phyloP scores from a whole-genome alignment of 2,797 vertebrate genomes.

The Molossus alvarezi region DNA sequence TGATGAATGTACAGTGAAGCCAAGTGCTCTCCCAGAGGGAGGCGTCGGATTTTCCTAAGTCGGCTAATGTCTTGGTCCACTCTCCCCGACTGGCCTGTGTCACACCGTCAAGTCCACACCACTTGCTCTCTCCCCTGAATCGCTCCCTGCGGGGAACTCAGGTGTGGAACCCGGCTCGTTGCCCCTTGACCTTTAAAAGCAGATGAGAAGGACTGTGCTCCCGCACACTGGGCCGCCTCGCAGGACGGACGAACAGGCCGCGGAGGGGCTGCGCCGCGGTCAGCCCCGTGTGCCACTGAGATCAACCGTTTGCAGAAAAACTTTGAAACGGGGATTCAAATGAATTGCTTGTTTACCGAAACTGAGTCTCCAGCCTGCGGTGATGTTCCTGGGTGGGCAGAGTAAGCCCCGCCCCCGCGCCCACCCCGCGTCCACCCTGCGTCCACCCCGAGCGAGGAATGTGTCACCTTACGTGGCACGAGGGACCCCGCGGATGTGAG shows the following conservation, averaged over 20 bases:
- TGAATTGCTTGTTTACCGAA: neutral
- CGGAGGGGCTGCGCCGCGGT: too few relatives aligned
- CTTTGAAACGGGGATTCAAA: neutral
- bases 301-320: constrained; percentile 65
- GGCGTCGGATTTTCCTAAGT: constrained; percentile 75
- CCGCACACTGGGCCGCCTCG: too few relatives aligned
- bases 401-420: neutral
- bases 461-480: rapidly evolving
- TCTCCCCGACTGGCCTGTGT: neutral
- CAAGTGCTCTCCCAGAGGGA: constrained; percentile 59
- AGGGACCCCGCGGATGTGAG: neutral
- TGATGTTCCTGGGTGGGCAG: neutral
- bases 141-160: constrained; percentile 26
- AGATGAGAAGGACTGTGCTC: neutral
- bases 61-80: constrained; percentile 61
- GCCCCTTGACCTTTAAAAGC: constrained; percentile 80
- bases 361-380: neutral
- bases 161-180: constrained; percentile 77
- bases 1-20: constrained; percentile 53
- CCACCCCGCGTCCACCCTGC: neutral
- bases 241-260: too few relatives aligned
- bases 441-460: neutral
- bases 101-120: constrained; percentile 50
- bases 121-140: constrained; percentile 5
- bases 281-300: constrained; percentile 40